These are phyloP conservation scores for Falco naumanni DNA, from an alignment of 2,797 vertebrate species.

Conservation along the genomic window DNA sequence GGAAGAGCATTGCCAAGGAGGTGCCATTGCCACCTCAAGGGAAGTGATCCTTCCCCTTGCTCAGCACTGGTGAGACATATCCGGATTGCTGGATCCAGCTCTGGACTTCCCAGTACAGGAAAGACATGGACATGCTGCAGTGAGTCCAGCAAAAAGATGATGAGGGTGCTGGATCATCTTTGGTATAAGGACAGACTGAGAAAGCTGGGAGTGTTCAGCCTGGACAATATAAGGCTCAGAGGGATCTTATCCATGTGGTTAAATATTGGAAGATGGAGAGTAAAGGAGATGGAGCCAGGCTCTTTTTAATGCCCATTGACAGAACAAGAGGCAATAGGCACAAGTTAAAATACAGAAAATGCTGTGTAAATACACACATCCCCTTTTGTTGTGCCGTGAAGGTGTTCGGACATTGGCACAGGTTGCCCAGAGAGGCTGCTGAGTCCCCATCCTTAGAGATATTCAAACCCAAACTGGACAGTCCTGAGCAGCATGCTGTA, in stretches of 20 bases:
- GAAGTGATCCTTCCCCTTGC: neutral
- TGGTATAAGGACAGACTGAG: neutral
- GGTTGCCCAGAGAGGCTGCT: neutral
- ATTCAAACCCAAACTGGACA: neutral
- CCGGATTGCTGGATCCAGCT: neutral
- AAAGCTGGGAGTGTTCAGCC: neutral
- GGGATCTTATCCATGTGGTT: neutral
- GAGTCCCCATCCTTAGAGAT: neutral
- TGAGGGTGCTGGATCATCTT: neutral
- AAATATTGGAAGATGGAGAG: neutral
- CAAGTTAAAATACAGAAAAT: neutral
- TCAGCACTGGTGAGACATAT: neutral
- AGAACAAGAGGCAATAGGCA: neutral
- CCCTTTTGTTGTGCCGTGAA: too few species aligned
- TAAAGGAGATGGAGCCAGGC: neutral
- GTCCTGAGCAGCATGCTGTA: neutral
- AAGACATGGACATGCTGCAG: neutral
- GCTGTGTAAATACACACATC: neutral
- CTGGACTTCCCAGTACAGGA: neutral
- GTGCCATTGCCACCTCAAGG: neutral
- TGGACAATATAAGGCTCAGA: neutral
- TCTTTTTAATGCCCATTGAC: neutral
- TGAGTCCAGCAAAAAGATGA: neutral
- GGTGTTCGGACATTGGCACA: neutral
- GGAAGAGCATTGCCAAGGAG: neutral